These are phyloP conservation scores for Austrolebias charrua DNA, from an alignment of 2,797 vertebrate genomes.

Conservation along the genomic window DNA sequence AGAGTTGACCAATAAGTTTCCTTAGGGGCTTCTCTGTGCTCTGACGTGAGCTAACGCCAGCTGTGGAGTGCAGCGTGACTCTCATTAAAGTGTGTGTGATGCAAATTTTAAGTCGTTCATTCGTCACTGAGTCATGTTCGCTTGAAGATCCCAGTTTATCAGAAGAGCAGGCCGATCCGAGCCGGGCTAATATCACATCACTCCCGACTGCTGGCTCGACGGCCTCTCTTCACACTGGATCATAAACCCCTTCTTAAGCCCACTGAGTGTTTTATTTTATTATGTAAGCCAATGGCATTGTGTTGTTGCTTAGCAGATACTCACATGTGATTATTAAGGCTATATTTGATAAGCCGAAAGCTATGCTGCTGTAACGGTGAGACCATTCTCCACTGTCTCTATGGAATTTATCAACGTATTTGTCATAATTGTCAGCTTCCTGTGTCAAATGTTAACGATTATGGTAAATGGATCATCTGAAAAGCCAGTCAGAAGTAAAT, in stretches of 20 bases:
- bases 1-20: too few species aligned
- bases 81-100: background rate
- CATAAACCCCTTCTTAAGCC: constrained; percentile 11
- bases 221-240: constrained; percentile 3
- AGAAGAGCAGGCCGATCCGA: background rate
- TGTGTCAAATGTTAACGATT: too few species aligned
- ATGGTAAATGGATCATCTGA: too few species aligned
- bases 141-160: constrained; percentile 3
- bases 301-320: constrained; percentile 7
- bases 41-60: background rate
- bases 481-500: too few species aligned
- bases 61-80: constrained; percentile 10
- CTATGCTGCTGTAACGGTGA: background rate
- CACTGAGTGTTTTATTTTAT: constrained; percentile 7
- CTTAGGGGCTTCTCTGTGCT: too few species aligned
- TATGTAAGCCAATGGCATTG: constrained; percentile 11
- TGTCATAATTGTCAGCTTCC: too few species aligned
- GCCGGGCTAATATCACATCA: constrained; percentile 7
- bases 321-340: constrained; percentile 1
- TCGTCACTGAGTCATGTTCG: constrained; percentile 5
- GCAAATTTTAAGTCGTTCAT: constrained; percentile 9
- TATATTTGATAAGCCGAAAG: background rate
- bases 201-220: constrained; percentile 1
- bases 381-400: background rate
- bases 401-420: too few species aligned